Evolutionary conservation across 2,797 vertebrate genomes (phyloP), one percentile per base, ranked within the genome.

Genomic region (Halcyon chelicuti): DNA sequence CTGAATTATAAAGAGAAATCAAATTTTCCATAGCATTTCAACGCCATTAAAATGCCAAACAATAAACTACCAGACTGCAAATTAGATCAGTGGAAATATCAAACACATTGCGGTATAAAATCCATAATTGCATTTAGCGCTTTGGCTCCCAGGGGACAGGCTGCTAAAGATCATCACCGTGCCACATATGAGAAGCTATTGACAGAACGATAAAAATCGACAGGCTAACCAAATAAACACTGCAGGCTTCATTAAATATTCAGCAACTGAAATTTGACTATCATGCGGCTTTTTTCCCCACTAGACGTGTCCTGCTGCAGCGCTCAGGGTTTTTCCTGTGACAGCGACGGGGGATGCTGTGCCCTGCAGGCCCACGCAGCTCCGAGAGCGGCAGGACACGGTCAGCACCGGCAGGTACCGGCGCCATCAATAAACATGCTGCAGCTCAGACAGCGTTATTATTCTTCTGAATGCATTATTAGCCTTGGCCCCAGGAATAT

Each of bases 61-160:
- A 99, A 99, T 99, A 99, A 99, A 99, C 99, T 99, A 99, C 99
- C 99, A 99, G 99, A 99, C 99, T 99, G 99, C 99, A 99, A 99
- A 99, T 99, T 99, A 99, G 99, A 99, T 99, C 99, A 99, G 99
- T 99, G 99, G 99, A 99, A 99, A 99, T 99, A 99, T 99, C 99
- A 99, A 99, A 99, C 99, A 99, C 99, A 99, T 99, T 99, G 99
- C 98, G 97, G 99, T 99, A 99, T 99, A 99, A 99, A 99, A 99
- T 99, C 99, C 98, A 99, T 99, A 99, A 99, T 99, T 99, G 99
- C 99, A 99, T 99, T 99, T 99, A 99, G 99, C 98, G 98, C 98
- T 98, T 97, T 97, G 98, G 98, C 97, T 99, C 99, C 98, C 98
- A 98, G 98, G 99, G 99, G 99, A 98, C 96, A 98, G 98, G 98